Evolutionary conservation across 2,797 vertebrate species (phyloP), one percentile per base, ranked within the genome.

Genomic region (Hyperoplus lanceolatus): DNA sequence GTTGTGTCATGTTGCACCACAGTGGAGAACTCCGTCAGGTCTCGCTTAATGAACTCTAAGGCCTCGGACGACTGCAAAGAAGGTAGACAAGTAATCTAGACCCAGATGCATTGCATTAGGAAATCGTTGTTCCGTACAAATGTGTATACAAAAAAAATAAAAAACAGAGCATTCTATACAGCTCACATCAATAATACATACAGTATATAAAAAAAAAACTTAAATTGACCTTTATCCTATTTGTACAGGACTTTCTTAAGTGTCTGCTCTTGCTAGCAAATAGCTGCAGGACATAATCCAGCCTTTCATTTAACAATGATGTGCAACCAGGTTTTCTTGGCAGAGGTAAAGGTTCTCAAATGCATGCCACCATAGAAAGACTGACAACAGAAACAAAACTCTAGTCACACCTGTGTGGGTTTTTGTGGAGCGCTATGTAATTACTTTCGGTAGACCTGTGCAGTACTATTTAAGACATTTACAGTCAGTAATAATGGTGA

Each of bases 1-100:
- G 98, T 93, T 0, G 98, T 98, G 93, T 99, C 98, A 92, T 99
- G 98, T 89, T 99, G 98, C 48, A 99, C 97, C 50, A 99, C 98
- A 39, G 95, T 97, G 1, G 96, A 95, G 86, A 99, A 99, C 90
- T 99, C 98, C 0, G 97, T 96, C 90, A 99, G 93, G 91, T 99
- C 98, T 84, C 97, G 92, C 71, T 99, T 99, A 92, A 99, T 94
- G 92, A 99, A 99, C 29, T 99, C 98, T 89, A 98, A 89, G 58
- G 98, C 97, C 90, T 99, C 98, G 3, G 97, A 93, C 68, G 98
- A 99, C 98, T 99, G 92, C 0, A 77, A 65, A 69, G 53, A 69
- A 1, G 57, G 45, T 8, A 6, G 7, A 43, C 46, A 18, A 45
- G 7, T 64, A 29, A 29, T 29, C 1, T 38, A 65, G 36, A 51